Conservation (phyloP, 2,888 invertebrate species). For the Napeogenes inachia region DNA sequence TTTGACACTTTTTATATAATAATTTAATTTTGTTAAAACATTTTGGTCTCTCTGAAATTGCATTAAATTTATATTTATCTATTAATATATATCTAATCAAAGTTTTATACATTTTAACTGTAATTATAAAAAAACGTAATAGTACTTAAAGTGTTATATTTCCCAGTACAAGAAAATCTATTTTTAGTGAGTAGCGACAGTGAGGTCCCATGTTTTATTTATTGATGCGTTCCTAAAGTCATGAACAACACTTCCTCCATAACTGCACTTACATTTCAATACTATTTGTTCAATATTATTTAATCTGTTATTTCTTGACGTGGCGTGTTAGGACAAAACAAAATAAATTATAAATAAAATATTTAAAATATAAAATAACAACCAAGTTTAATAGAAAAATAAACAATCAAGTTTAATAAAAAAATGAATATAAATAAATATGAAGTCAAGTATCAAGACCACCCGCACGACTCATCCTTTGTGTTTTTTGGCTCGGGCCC, state of each 20-base stretch:
- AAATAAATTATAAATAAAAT: conserved; percentile 5
- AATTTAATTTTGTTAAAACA: neutral
- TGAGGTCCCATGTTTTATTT: conserved; percentile 29
- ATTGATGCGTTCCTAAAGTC: conserved; percentile 28
- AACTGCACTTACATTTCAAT: conserved; percentile 25
- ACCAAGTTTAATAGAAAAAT: too few relatives aligned
- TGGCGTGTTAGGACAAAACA: neutral
- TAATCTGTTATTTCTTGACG: neutral
- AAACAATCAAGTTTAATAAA: too few relatives aligned
- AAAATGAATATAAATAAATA: too few relatives aligned
- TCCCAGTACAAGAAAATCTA: conserved; percentile 24
- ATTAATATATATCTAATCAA: too few relatives aligned
- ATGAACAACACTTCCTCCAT: conserved; percentile 29
- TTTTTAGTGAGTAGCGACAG: conserved; percentile 27
- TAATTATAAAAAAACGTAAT: too few relatives aligned
- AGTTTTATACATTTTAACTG: too few relatives aligned
- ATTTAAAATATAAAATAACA: neutral
- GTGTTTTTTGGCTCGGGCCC: conserved; percentile 74
- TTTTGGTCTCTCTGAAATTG: neutral
- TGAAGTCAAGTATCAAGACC: conserved; percentile 51
- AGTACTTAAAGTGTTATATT: neutral
- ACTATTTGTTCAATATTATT: neutral
- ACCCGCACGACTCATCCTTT: conserved; percentile 43
- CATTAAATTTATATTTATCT: too few relatives aligned
- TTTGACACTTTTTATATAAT: conserved; percentile 44